A percentile compares a stretch with the other conserved stretches of the same genome.
These are phyloP conservation scores for Chelonoidis abingdonii DNA, from an alignment of 2,113 vertebrate species.

Conservation along the genomic window DNA sequence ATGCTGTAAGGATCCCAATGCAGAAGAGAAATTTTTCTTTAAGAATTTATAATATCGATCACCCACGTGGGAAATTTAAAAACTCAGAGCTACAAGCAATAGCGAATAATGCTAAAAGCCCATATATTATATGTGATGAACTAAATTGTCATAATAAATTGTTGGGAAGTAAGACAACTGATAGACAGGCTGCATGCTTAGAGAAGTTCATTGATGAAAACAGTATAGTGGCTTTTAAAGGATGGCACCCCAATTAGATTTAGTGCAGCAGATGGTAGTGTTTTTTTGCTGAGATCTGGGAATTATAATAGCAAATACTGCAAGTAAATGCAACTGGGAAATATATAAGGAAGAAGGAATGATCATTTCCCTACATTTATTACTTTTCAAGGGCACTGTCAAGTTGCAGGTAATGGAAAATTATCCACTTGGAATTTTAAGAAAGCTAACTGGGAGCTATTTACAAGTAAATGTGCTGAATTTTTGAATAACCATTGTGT, in stretches of 20 bases:
- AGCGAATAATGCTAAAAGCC: neutral
- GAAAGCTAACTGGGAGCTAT: no score
- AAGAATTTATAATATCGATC: neutral
- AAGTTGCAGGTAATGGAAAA: no score
- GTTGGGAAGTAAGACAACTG: neutral
- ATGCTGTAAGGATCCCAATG: neutral
- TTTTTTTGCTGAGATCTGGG: no score
- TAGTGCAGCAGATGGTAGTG: no score
- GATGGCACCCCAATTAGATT: neutral
- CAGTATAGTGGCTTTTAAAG: neutral
- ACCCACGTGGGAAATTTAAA: neutral
- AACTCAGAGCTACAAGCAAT: neutral
- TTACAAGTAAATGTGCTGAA: no score
- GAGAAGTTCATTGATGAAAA: neutral
- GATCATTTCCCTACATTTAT: no score
- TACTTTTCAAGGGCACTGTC: no score
- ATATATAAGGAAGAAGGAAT: no score
- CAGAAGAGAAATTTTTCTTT: neutral
- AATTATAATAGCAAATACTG: no score
- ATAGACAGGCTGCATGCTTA: neutral
- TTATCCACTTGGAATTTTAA: no score
- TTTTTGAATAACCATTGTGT: no score
- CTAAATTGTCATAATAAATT: neutral
- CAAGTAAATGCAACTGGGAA: no score
- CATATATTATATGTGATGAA: neutral